Percentiles rank a stretch among this genome's conserved stretches.
phyloP scores from a whole-genome alignment of 2,113 vertebrate genomes.

The Mionectes macconnelli region DNA sequence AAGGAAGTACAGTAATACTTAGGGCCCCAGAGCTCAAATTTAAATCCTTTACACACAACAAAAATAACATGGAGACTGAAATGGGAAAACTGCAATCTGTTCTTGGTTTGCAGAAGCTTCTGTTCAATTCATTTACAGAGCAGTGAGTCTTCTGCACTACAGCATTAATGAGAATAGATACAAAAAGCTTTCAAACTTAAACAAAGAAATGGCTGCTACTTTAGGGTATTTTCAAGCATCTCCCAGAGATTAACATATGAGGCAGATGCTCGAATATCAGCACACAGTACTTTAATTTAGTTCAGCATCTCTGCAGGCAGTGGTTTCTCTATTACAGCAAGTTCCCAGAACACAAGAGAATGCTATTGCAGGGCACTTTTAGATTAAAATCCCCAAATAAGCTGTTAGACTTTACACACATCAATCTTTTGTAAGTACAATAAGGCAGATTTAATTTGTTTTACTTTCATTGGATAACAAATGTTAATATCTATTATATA shows the following conservation, averaged over 20 bases:
- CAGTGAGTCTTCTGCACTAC: background rate
- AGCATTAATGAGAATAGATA: slow-evolving; percentile 49
- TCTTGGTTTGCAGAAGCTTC: slow-evolving; percentile 31
- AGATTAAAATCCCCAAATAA: slow-evolving; percentile 56
- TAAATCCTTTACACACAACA: slow-evolving; percentile 18
- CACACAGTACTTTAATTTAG: slow-evolving; percentile 58
- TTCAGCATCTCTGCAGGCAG: slow-evolving; percentile 62
- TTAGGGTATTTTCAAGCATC: slow-evolving; percentile 48
- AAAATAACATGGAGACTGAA: slow-evolving; percentile 11
- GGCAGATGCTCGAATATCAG: slow-evolving; percentile 41
- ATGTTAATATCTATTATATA: slow-evolving; percentile 29
- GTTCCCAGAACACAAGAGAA: slow-evolving; percentile 31
- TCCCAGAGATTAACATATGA: slow-evolving; percentile 32
- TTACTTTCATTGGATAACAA: slow-evolving; percentile 48
- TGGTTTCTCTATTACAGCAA: slow-evolving; percentile 29
- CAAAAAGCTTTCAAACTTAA: slow-evolving; percentile 59
- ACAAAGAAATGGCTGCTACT: slow-evolving; percentile 57
- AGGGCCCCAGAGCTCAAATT: background rate
- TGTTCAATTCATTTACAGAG: slow-evolving; percentile 52
- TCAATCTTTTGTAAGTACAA: slow-evolving; percentile 45
- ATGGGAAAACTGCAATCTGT: slow-evolving; percentile 41
- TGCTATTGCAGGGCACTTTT: slow-evolving; percentile 28
- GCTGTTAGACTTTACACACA: slow-evolving; percentile 42
- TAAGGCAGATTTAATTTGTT: slow-evolving; percentile 44
- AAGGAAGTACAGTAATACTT: background rate